Base-by-base conservation (phyloP, 2,797 vertebrate genomes). In the Chelmon rostratus region DNA sequence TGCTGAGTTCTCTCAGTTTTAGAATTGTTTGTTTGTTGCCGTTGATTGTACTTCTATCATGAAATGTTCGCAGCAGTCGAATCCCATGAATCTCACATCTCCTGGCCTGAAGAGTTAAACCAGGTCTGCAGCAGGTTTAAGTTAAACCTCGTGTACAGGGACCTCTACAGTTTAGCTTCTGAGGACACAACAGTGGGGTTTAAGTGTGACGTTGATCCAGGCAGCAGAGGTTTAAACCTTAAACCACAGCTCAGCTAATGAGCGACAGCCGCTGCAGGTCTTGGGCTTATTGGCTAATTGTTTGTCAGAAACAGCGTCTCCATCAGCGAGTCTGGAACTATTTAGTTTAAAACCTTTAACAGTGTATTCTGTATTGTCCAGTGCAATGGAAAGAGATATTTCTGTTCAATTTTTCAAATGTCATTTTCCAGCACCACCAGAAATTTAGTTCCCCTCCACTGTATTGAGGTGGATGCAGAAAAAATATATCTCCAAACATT, bases 351-450 rank as follows among this genome's bases (percentile, higher is more conserved):
- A 42, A 44, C 59, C 18, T 73, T 54, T 19, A 49, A 33, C 18
- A 15, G n/a, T 44, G n/a, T 52, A 44, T 56, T 37, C 40, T 5
- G 46, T 52, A 6, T 50, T 25, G 52, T 64, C 46, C 57, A 62
- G 16, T 19, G 49, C 9, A 35, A 40, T 37, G 28, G 28, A 69
- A 44, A 68, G 44, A 66, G 23, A 72, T 50, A 9, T 31, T 44
- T 76, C 37, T 65, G n/a, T 73, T 70, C 40, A 54, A 13, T 59
- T 23, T 63, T 31, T 76, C 56, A 6, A 56, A 56, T 38, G 13
- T 57, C 9, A 47, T 40, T 25, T 40, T 73, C 50, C 54, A 64
- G 59, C 44, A 52, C 33, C 28, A 25, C 63, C 54, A 71, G 15
- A n/a, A 15, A 37, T 31, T 31, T 3, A 23, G 16, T 56, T 5